phyloP scores from a whole-genome alignment of 2,888 invertebrate genomes.

The Heliothis peltigera region DNA sequence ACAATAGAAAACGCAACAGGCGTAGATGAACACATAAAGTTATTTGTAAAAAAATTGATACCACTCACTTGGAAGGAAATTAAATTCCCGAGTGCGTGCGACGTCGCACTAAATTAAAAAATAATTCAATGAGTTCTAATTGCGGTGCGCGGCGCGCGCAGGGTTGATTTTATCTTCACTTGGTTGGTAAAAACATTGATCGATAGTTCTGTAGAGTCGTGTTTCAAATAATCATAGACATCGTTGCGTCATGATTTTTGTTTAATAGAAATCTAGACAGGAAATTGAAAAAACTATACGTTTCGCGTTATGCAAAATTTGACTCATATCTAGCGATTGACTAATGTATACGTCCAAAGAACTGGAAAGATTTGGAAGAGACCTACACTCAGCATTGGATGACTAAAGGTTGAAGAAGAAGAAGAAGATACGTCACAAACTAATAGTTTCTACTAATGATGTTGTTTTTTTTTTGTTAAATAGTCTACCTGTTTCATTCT shows the following conservation, averaged over 20 bases:
- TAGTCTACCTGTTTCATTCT: too few relatives aligned
- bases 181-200: slow-evolving; percentile 67
- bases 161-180: slow-evolving; percentile 72
- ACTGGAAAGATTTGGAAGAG: too few relatives aligned
- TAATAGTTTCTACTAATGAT: too few relatives aligned
- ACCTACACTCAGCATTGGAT: too few relatives aligned
- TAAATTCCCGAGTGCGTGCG: slow-evolving; percentile 68
- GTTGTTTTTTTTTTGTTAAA: too few relatives aligned
- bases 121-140: slow-evolving; percentile 72
- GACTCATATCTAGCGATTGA: slow-evolving; percentile 4
- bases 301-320: slow-evolving; percentile 24
- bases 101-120: slow-evolving; percentile 75
- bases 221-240: slow-evolving; percentile 64
- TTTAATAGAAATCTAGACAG: slow-evolving; percentile 25
- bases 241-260: slow-evolving; percentile 45
- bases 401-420: too few relatives aligned
- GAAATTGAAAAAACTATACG: slow-evolving; percentile 1
- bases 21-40: slow-evolving; percentile 43
- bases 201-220: slow-evolving; percentile 67
- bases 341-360: too few relatives aligned
- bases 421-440: too few relatives aligned
- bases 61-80: slow-evolving; percentile 64
- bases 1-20: slow-evolving; percentile 43
- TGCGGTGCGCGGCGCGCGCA: slow-evolving; percentile 61
- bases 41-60: slow-evolving; percentile 47